These are phyloP conservation scores for Amiota communis DNA, from an alignment of 2,888 invertebrate species.

Conservation along the genomic window DNA sequence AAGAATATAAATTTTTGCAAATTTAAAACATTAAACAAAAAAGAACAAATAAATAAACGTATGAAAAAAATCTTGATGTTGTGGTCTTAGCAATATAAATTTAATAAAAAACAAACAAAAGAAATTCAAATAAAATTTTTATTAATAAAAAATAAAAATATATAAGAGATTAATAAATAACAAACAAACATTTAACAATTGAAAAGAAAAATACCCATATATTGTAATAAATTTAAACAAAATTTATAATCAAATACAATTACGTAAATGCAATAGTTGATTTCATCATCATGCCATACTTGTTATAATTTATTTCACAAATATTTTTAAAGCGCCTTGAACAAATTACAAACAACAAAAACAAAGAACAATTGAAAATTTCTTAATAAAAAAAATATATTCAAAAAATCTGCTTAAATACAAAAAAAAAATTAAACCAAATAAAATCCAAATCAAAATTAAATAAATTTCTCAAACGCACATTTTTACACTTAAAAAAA, in stretches of 20 bases:
- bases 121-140: not conserved
- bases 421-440: not conserved
- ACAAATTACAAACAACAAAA: not conserved
- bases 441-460: not conserved
- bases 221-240: not conserved
- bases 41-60: no score
- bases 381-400: not conserved
- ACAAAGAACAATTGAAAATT: not conserved
- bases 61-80: slow-evolving; percentile 17
- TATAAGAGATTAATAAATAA: slow-evolving; percentile 1
- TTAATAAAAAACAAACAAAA: not conserved
- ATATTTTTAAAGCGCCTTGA: no score
- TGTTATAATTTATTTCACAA: no score
- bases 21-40: slow-evolving; percentile 41
- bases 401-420: not conserved
- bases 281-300: no score
- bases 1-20: slow-evolving; percentile 45
- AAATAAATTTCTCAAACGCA: slow-evolving; percentile 3
- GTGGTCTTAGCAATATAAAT: not conserved
- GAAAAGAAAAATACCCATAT: no score
- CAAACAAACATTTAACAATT: no score
- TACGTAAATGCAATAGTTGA: slow-evolving; percentile 9
- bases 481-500: slow-evolving; percentile 1
- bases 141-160: not conserved
- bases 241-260: slow-evolving; percentile 2